These are phyloP conservation scores for Nemotelus pantherinus DNA, from an alignment of 2,888 invertebrate species.

Conservation along the genomic window DNA sequence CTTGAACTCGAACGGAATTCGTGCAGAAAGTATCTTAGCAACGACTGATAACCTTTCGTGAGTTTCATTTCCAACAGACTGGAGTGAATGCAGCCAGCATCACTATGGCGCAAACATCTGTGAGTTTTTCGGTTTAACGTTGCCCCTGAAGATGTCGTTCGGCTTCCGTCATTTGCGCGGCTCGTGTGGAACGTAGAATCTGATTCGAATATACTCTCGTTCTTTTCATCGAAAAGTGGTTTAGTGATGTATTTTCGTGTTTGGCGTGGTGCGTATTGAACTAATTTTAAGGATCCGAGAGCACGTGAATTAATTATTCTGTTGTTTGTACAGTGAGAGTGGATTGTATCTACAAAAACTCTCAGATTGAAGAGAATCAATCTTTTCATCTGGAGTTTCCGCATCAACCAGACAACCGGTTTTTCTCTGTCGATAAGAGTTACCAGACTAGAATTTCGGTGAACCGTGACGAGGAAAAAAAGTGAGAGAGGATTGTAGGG, in stretches of 20 bases:
- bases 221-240: not conserved
- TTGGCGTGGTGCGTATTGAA: not conserved
- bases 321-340: not conserved
- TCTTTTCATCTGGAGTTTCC: too few species aligned
- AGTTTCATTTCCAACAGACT: too few species aligned
- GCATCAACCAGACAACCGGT: too few species aligned
- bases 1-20: not conserved
- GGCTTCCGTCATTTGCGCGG: not conserved
- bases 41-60: too few species aligned
- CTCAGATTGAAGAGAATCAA: too few species aligned
- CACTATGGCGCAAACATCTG: conserved; percentile 19
- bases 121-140: not conserved
- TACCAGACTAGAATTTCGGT: too few species aligned
- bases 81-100: too few species aligned
- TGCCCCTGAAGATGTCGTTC: conserved; percentile 12
- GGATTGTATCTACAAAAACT: not conserved
- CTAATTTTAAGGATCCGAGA: not conserved
- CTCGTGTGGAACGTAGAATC: not conserved
- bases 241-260: not conserved
- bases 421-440: too few species aligned
- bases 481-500: not conserved
- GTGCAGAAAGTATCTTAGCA: too few species aligned
- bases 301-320: conserved; percentile 33
- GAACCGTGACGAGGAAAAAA: too few species aligned
- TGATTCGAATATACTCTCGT: conserved; percentile 4